phyloP scores from a whole-genome alignment of 2,888 invertebrate genomes.

The Drosophila emarginata region DNA sequence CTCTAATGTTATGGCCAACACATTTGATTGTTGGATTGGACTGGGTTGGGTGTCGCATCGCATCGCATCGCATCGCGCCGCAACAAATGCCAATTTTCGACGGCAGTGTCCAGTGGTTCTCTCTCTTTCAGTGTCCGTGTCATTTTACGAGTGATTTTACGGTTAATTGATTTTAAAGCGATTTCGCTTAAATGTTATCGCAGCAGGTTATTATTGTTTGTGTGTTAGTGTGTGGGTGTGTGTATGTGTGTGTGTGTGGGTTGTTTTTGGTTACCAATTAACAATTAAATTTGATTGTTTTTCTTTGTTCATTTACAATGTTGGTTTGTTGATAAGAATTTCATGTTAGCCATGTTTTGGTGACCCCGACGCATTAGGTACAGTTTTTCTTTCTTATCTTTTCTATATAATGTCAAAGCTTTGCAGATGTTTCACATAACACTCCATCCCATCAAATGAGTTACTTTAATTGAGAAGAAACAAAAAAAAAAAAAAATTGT shows the following conservation, averaged over 20 bases:
- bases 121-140: conserved; percentile 63
- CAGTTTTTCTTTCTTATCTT: neutral
- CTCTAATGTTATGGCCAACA: conserved; percentile 71
- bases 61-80: neutral
- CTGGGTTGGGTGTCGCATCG: neutral
- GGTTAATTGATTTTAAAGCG: conserved; percentile 82
- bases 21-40: conserved; percentile 66
- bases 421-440: conserved; percentile 2
- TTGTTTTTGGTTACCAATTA: neutral
- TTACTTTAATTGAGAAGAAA: conserved; percentile 12
- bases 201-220: conserved; percentile 59
- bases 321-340: conserved; percentile 4
- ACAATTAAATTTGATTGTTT: conserved; percentile 4
- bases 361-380: neutral
- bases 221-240: neutral
- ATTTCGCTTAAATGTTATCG: conserved; percentile 78
- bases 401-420: neutral
- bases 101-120: neutral
- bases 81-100: neutral
- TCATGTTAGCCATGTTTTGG: neutral
- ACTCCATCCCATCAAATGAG: no score
- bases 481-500: conserved; percentile 30
- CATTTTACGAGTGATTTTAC: conserved; percentile 80
- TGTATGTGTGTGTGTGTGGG: conserved; percentile 5
- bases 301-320: conserved; percentile 3